These are phyloP conservation scores for Ceratotherium simum DNA, from an alignment of 2,113 vertebrate species.

Conservation along the genomic window DNA sequence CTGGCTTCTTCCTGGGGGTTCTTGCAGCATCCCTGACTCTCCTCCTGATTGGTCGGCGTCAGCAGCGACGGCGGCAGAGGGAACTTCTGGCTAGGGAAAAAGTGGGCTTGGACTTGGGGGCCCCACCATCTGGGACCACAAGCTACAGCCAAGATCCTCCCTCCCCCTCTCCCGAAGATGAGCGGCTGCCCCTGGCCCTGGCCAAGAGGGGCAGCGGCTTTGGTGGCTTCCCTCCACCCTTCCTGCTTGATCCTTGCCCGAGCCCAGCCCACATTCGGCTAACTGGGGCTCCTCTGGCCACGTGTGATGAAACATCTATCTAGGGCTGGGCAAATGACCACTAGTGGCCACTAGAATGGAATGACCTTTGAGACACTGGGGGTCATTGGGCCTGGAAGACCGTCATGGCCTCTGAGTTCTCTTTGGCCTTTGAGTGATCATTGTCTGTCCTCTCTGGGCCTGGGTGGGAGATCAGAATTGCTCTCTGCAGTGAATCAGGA, in stretches of 20 bases:
- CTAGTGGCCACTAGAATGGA: neutral
- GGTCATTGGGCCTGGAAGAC: neutral
- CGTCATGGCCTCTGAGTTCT: neutral
- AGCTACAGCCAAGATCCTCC: constrained; percentile 88
- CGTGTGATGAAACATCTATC: constrained; percentile 93
- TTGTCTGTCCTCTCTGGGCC: neutral
- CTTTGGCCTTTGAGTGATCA: neutral
- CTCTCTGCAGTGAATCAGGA: neutral
- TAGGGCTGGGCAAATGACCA: constrained; percentile 70
- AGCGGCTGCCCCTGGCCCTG: constrained; percentile 89
- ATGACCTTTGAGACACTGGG: neutral
- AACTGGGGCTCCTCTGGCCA: constrained; percentile 90
- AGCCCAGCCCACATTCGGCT: constrained; percentile 84
- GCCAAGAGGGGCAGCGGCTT: constrained; percentile 89
- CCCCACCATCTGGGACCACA: constrained; percentile 78
- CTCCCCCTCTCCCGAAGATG: constrained; percentile 91
- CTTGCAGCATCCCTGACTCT: constrained; percentile 67
- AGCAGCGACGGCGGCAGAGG: constrained; percentile 84
- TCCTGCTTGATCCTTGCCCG: constrained; percentile 84
- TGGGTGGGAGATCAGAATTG: neutral
- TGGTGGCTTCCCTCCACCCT: constrained; percentile 86
- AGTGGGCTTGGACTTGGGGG: constrained; percentile 82
- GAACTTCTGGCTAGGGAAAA: constrained; percentile 83
- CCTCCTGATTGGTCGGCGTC: constrained; percentile 84
- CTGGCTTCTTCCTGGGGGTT: constrained; percentile 85